Base-by-base conservation (phyloP, 1,140 invertebrate species). In the Lordiphosa collinella region DNA sequence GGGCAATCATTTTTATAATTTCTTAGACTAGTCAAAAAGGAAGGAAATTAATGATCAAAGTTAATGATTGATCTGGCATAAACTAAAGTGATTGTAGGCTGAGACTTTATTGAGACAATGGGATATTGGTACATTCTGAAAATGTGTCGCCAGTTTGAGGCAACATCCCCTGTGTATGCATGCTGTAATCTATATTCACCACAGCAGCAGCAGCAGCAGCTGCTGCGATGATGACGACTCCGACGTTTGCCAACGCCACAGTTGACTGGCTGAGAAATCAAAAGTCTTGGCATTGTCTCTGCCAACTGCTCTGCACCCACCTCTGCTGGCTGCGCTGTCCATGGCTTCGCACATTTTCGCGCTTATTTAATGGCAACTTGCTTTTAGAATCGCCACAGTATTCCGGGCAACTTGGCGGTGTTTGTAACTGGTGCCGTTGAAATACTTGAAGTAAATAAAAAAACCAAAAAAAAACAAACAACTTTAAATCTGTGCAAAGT, bases 371-470 rank as follows among this genome's bases (percentile, higher is more conserved):
- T 86, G 69, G 73, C 75, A 88, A 87, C 69, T 73, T 65, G 60
- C 61, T 63, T 56, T 76, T 67, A 86, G 87, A 88, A 88, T 87
- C 54, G 76, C 64, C 78, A 88, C 87, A 88, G 87, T 88, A 88
- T 88, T 87, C 84, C 87, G 87, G 79, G 75, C 79, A 87, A 68
- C 76, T 87, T 82, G 37, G 70, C 57, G 74, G 85, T 67, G 86
- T 74, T 88, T 66, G 74, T 69, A 87, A 72, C 84, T 60, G 32
- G 78, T 85, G 78, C 78, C 78, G 78, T 84, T 84, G 78, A 71
- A 84, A 51, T 67, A 80, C 64, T 60, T 36, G 46, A 80, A 86
- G 82, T 85, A 85, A 85, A 85, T 22, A 7, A 31, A 49, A 34
- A 22, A 35, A n/a, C n/a, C n/a, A 18, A 18, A 18, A 18, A 2